Conservation (phyloP, 2,888 invertebrate species). For the Spodoptera littoralis region DNA sequence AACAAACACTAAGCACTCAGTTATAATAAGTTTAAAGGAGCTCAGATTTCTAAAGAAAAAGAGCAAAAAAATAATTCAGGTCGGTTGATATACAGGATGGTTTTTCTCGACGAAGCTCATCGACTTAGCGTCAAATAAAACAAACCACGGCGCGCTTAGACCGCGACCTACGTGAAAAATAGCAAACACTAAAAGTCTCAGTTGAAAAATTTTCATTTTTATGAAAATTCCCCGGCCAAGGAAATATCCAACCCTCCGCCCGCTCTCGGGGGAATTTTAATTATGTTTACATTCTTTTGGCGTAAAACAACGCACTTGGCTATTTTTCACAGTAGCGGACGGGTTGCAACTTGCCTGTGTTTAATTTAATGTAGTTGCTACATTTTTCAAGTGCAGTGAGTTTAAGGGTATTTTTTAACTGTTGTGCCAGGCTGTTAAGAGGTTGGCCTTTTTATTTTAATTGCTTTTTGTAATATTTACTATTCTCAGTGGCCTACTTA, state of each 20-base stretch:
- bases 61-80: conserved; percentile 1
- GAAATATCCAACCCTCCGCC: conserved; percentile 50
- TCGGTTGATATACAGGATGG: conserved; percentile 21
- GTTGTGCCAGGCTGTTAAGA: conserved; percentile 31
- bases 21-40: too few species aligned
- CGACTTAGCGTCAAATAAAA: conserved; percentile 46
- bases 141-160: conserved; percentile 29
- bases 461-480: conserved; percentile 40
- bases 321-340: conserved; percentile 64
- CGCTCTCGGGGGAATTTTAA: conserved; percentile 72
- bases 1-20: too few species aligned
- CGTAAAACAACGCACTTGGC: conserved; percentile 65
- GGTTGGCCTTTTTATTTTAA: conserved; percentile 40
- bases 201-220: conserved; percentile 47
- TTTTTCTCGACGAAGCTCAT: conserved; percentile 34
- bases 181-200: conserved; percentile 29
- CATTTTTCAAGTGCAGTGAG: conserved; percentile 62
- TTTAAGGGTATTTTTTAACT: conserved; percentile 39
- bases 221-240: conserved; percentile 48
- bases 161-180: conserved; percentile 37
- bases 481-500: conserved; percentile 7
- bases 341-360: conserved; percentile 53
- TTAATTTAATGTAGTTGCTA: conserved; percentile 62
- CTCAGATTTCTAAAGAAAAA: conserved; percentile 1
- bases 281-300: conserved; percentile 78